A percentile compares a stretch with the other conserved stretches of the same genome.
phyloP scores from a whole-genome alignment of 2,888 invertebrate species.

The Mantis religiosa region DNA sequence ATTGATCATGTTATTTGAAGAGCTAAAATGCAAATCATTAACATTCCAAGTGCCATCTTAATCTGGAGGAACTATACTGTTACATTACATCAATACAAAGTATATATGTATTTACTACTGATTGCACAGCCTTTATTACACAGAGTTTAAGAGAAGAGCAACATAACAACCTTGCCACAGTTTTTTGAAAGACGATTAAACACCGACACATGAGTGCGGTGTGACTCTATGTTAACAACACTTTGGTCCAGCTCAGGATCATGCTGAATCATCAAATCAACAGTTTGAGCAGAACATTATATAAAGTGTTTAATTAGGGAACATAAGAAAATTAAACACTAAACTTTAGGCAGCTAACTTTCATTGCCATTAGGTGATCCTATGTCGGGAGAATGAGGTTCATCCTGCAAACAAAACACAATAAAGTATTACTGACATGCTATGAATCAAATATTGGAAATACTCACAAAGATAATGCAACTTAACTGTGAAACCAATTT shows the following conservation, averaged over 20 bases:
- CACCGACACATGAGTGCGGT: not conserved
- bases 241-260: not conserved
- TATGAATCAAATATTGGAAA: not conserved
- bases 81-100: not conserved
- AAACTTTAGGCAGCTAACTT: not conserved
- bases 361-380: conserved; percentile 21
- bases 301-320: not conserved
- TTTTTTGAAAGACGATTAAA: not conserved
- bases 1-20: not conserved
- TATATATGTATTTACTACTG: not conserved
- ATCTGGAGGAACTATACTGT: not conserved
- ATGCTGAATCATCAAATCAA: not conserved
- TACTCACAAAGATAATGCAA: not conserved
- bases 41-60: not conserved
- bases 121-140: not conserved
- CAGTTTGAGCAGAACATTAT: not conserved
- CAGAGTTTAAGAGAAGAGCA: not conserved
- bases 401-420: conserved; percentile 19
- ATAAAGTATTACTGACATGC: not conserved
- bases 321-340: not conserved
- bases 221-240: not conserved
- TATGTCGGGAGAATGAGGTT: conserved; percentile 26
- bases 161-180: not conserved
- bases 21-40: not conserved
- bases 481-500: not conserved